A percentile compares a stretch with the other conserved stretches of the same genome.
phyloP scores from a whole-genome alignment of 1,140 invertebrate genomes.

The Cardiocondyla obscurior region DNA sequence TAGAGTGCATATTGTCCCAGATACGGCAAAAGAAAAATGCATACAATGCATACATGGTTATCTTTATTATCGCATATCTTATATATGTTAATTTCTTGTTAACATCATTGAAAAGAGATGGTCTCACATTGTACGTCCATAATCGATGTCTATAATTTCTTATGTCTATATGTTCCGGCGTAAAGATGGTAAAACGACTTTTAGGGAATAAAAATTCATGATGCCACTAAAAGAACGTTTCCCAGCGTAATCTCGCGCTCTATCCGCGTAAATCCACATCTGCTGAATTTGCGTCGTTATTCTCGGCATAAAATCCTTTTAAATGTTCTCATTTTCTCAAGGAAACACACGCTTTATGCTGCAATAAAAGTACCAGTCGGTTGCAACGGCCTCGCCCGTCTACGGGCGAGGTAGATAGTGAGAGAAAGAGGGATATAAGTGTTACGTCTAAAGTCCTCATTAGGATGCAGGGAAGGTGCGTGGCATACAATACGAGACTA shows the following conservation, averaged over 20 bases:
- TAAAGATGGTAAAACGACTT: conserved; percentile 3
- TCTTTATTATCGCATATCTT: not conserved
- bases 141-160: not conserved
- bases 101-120: not conserved
- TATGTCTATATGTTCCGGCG: not conserved
- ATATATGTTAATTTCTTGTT: not conserved
- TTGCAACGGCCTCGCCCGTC: not conserved
- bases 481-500: conserved; percentile 33
- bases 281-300: conserved; percentile 49
- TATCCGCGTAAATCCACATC: conserved; percentile 40
- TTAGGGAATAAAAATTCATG: conserved; percentile 45
- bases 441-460: conserved; percentile 38
- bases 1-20: not conserved
- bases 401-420: not conserved
- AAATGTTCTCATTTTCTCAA: conserved; percentile 40
- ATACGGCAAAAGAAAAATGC: not conserved
- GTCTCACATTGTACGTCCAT: not conserved
- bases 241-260: conserved; percentile 30
- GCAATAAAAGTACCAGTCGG: conserved; percentile 34
- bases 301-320: conserved; percentile 45
- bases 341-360: conserved; percentile 31
- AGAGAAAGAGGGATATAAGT: not conserved
- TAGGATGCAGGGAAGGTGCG: conserved; percentile 35
- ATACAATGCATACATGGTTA: not conserved
- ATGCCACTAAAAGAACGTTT: conserved; percentile 47